Evolutionary conservation across 2,113 vertebrate genomes (phyloP).

Genomic region (Varanus komodoensis): DNA sequence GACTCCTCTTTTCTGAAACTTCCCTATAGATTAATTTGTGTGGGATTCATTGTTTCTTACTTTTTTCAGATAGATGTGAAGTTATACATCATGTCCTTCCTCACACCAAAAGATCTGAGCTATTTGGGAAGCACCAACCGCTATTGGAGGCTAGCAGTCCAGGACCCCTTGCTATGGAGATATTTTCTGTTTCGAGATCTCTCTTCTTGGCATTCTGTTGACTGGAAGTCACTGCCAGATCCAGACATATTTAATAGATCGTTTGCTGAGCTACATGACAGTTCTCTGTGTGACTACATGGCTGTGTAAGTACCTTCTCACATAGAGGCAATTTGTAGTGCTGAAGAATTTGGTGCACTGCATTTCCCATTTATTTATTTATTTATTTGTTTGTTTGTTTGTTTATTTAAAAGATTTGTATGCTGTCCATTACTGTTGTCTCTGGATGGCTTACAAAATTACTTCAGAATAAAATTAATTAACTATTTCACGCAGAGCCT

Average conservation of each 20-base stretch:
- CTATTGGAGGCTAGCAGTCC: constrained; percentile 88
- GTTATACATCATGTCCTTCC: constrained; percentile 89
- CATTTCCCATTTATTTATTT: background rate
- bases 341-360: background rate
- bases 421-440: no score
- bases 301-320: constrained; percentile 81
- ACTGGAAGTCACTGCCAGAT: constrained; percentile 88
- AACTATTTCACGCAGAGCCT: no score
- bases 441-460: no score
- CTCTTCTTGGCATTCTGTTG: constrained; percentile 86
- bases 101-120: constrained; percentile 89
- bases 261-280: constrained; percentile 71
- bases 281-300: constrained; percentile 85
- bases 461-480: no score
- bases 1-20: background rate
- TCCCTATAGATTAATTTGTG: background rate
- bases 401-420: background rate
- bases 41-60: background rate
- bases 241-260: constrained; percentile 80
- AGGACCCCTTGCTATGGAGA: constrained; percentile 91
- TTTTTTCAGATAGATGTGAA: constrained; percentile 87
- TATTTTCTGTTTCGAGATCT: constrained; percentile 89
- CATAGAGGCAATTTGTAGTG: background rate
- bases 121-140: constrained; percentile 85
- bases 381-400: no score